Evolutionary conservation across 2,888 invertebrate species (phyloP).

Genomic region (Ophion costatus): DNA sequence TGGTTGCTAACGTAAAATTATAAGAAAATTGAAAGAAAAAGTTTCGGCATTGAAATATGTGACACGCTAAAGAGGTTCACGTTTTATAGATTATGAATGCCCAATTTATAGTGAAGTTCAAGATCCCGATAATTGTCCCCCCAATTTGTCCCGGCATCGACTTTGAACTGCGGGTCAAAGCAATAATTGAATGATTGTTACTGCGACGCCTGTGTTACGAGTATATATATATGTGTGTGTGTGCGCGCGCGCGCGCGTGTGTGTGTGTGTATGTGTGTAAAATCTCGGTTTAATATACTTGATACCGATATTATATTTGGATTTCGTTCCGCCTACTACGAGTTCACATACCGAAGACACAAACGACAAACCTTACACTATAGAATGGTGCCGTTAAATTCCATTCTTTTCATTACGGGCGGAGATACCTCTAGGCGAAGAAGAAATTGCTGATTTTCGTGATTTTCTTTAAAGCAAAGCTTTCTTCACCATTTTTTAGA

Average conservation of each 20-base stretch:
- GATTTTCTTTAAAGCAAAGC: too few species aligned
- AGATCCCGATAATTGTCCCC: slow-evolving; percentile 27
- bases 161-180: slow-evolving; percentile 42
- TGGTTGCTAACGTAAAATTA: too few species aligned
- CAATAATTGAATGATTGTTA: slow-evolving; percentile 50
- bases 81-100: slow-evolving; percentile 19
- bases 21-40: not conserved
- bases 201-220: not conserved
- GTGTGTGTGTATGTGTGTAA: not conserved
- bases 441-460: too few species aligned
- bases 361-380: too few species aligned
- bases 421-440: too few species aligned
- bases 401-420: too few species aligned
- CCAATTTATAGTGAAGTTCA: slow-evolving; percentile 22
- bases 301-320: not conserved
- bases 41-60: not conserved
- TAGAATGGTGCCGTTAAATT: too few species aligned
- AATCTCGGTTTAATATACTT: not conserved
- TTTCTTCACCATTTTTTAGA: too few species aligned
- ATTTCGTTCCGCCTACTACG: too few species aligned
- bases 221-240: too few species aligned
- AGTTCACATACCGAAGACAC: too few species aligned
- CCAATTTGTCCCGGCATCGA: slow-evolving; percentile 26
- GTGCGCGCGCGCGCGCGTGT: too few species aligned
- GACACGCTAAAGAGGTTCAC: not conserved